Percentiles rank a stretch among this genome's conserved stretches.
These are phyloP conservation scores for Zaprionus tsacasi DNA, from an alignment of 1,140 invertebrate species.

Conservation along the genomic window DNA sequence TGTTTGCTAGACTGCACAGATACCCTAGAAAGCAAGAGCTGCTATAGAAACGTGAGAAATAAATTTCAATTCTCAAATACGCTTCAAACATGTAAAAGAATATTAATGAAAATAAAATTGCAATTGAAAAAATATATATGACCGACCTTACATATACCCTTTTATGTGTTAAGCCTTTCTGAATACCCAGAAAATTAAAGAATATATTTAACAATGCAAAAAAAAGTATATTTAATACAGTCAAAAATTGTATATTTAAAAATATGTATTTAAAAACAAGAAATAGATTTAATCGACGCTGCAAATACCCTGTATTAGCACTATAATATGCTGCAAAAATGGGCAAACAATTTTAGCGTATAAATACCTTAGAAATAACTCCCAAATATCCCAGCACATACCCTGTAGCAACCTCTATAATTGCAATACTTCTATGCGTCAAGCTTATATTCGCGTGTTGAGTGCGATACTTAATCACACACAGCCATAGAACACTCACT, in stretches of 20 bases:
- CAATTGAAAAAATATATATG: neutral
- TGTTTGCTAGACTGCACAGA: neutral
- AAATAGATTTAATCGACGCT: neutral
- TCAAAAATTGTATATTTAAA: no score
- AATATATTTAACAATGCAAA: no score
- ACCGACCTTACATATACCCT: neutral
- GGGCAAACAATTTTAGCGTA: no score
- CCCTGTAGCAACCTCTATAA: neutral
- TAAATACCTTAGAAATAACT: no score
- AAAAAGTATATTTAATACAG: neutral
- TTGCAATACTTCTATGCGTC: neutral
- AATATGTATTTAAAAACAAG: no score
- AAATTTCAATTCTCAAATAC: neutral
- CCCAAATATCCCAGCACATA: neutral
- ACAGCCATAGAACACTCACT: neutral
- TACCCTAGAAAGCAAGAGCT: neutral
- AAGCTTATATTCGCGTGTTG: neutral
- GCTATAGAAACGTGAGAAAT: neutral
- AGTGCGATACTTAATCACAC: slow-evolving; percentile 35
- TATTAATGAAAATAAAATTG: no score
- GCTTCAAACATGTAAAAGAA: neutral
- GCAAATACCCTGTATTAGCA: neutral
- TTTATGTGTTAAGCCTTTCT: neutral
- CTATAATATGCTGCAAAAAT: no score
- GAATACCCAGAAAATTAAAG: neutral